A percentile compares a stretch with the other conserved stretches of the same genome.
These are phyloP conservation scores for Lepidurus couesii DNA, from an alignment of 1,140 invertebrate species.

Conservation along the genomic window DNA sequence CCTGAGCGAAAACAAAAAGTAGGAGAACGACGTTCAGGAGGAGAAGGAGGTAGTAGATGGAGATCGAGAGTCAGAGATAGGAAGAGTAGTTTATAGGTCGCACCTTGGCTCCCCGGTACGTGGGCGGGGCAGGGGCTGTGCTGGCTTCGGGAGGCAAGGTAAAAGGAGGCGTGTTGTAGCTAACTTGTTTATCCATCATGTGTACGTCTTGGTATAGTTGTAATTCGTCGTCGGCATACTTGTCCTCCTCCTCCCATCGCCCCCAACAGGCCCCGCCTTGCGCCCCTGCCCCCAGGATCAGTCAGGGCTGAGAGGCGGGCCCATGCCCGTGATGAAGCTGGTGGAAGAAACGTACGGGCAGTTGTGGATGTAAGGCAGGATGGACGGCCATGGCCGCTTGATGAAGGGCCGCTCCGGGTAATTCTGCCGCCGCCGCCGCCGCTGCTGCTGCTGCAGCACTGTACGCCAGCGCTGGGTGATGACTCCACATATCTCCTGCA, in stretches of 20 bases:
- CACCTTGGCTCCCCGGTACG: constrained; percentile 16
- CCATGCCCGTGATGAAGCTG: constrained; percentile 36
- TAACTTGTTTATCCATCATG: constrained; percentile 22
- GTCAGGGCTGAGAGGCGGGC: constrained; percentile 16
- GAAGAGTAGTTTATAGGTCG: not conserved
- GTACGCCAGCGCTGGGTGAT: constrained; percentile 75
- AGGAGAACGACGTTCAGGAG: not conserved
- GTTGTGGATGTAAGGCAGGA: constrained; percentile 92
- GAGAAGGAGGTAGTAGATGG: not conserved
- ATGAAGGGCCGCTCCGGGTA: constrained; percentile 61
- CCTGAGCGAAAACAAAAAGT: not conserved
- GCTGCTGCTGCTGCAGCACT: constrained; percentile 53
- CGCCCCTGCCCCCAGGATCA: constrained; percentile 20
- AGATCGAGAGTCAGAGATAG: not conserved
- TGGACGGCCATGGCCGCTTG: constrained; percentile 56
- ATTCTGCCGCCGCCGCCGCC: constrained; percentile 60
- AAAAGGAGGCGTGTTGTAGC: constrained; percentile 13
- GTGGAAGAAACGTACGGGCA: constrained; percentile 86
- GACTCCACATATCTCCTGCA: constrained; percentile 80
- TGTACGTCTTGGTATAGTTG: constrained; percentile 12
- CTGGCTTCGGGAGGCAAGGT: constrained; percentile 16
- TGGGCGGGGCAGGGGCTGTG: constrained; percentile 19
- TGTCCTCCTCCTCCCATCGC: constrained; percentile 17
- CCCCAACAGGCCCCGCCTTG: constrained; percentile 16
- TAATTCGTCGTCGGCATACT: constrained; percentile 1